Base-by-base conservation (phyloP, 2,888 invertebrate species). In the Lapara coniferarum region DNA sequence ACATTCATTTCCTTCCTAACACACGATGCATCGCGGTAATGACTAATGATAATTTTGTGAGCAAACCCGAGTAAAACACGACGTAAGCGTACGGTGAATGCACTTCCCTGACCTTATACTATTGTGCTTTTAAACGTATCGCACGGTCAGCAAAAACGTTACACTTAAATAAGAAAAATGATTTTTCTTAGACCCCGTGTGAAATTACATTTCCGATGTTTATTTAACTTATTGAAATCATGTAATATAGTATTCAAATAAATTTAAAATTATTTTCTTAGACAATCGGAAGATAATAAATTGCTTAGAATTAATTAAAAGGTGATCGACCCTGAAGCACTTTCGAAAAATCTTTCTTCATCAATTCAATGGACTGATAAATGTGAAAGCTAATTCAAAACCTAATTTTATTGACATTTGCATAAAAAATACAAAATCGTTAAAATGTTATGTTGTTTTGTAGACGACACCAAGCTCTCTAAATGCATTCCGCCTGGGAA, bases 71-170 rank as follows among this genome's bases (percentile, higher is more conserved):
- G 89, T 89, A 90, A 88, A 81, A 84, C 89, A 90, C 90, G 68
- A 69, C 67, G 78, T 77, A 73, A 77, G 77, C 73, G 73, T 73
- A 79, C 90, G 92, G 92, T 93, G 92, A 93, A 93, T 83, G 93
- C 85, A 91, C 93, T 88, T 80, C 71, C 79, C 84, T 92, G 92
- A 92, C 92, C 93, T 90, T 88, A 85, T 83, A 77, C 85, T 85
- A 91, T 91, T 91, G 90, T 91, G 79, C 84, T 85, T 76, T 81
- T 76, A 73, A 44, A 74, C 67, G 70, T 19, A 55, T 72, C 68
- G 86, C 85, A 90, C 75, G 72, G 88, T 76, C 74, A 74, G 81
- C 83, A 88, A 77, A 81, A 71, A 70, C 73, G 69, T 70, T 44
- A 5, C 3, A 16, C 14, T 10, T 12, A 19, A 55, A 55, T 10